Base-by-base conservation (phyloP, 1,140 invertebrate species). In the Drosophila murphyi region DNA sequence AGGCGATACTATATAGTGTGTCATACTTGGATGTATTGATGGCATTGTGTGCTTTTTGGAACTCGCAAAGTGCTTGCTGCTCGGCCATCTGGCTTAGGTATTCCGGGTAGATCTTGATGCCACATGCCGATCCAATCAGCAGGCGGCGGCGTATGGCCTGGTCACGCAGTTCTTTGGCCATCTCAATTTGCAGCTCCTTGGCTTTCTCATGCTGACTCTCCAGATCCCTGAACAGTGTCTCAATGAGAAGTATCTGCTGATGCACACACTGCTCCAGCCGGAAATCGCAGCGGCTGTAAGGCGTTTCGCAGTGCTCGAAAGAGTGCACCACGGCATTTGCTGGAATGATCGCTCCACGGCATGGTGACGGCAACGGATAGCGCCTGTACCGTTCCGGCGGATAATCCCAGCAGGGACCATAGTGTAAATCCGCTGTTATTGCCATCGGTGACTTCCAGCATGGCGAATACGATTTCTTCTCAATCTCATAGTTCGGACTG, bases 371-470 rank as follows among this genome's bases (percentile, higher is more conserved):
- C 2, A 67, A 28, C 1, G 83, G 80, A 1, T 56, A 68, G 6
- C 76, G 76, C 41, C 47, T 82, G 20, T 74, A 80, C 8, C 83
- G 76, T 43, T 72, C 55, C 0, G 83, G 85, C 29, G 80, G 65
- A 62, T 85, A 89, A 28, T 89, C 86, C 85, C 85, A 89, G 54
- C 85, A 89, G 7, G 87, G 75, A 2, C 85, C 86, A 7, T 60
- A 76, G 3, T 8, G 48, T 6, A 55, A 12, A 12, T 81, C n/a
- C 0, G 48, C 10, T 5, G 63, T 47, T 20, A 28, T 35, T 0
- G 10, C 29, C 10, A 65, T 41, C 2, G 85, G 85, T n/a, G 67
- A 28, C 5, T 70, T 41, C 85, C 85, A 89, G 48, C 85, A 89
- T 3, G 85, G 52, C 29, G 34, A 34, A n/a, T 72, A 48, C 0